phyloP scores from a whole-genome alignment of 2,113 vertebrate genomes.

The Saccopteryx leptura region DNA sequence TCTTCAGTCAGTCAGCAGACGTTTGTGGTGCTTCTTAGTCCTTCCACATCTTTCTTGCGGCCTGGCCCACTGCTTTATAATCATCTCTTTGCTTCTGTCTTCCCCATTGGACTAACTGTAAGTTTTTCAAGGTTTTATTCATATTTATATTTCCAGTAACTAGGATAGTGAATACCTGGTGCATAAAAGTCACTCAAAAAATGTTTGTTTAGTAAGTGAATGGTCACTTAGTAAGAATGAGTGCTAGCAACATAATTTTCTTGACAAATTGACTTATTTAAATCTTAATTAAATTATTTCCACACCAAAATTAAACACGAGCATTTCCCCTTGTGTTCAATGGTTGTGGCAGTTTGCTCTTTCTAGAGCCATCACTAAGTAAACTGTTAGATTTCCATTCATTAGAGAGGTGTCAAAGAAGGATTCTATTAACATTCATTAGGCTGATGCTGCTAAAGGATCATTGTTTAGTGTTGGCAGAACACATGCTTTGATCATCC shows the following conservation, averaged over 20 bases:
- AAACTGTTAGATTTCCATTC: slow-evolving; percentile 61
- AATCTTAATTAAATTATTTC: slow-evolving; percentile 56
- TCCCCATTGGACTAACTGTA: not conserved
- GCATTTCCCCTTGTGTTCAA: not conserved
- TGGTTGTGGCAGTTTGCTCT: not conserved
- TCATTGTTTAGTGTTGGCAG: slow-evolving; percentile 63
- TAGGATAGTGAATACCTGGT: not conserved
- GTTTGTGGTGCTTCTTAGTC: not conserved
- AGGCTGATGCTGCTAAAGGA: slow-evolving; percentile 15
- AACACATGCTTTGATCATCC: slow-evolving; percentile 22
- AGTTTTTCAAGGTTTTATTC: not conserved
- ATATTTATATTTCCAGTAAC: slow-evolving; percentile 15
- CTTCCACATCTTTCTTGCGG: not conserved
- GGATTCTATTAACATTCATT: slow-evolving; percentile 43
- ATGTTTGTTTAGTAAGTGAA: slow-evolving; percentile 33
- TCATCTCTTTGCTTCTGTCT: not conserved
- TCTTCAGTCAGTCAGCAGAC: not conserved
- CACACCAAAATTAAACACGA: slow-evolving; percentile 43
- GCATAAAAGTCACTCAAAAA: slow-evolving; percentile 27
- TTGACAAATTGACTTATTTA: slow-evolving; percentile 48
- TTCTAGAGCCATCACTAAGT: slow-evolving; percentile 34
- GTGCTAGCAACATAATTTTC: slow-evolving; percentile 17
- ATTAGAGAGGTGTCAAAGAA: slow-evolving; percentile 66
- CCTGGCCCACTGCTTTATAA: not conserved
- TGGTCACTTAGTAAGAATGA: not conserved